phyloP scores from a whole-genome alignment of 1,140 invertebrate genomes.

The Drosophila aff. region DNA sequence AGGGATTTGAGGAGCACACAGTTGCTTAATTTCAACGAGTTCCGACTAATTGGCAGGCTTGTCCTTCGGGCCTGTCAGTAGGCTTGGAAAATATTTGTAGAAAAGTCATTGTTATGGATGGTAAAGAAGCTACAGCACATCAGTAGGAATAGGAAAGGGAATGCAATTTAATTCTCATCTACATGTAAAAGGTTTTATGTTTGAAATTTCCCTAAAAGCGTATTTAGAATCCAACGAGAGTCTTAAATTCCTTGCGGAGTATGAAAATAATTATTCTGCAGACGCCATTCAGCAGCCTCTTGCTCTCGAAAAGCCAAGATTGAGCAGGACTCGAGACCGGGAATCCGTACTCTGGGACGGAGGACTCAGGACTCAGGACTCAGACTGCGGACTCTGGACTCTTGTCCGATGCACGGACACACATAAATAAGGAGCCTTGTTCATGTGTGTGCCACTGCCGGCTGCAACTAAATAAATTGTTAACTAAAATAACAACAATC shows the following conservation, averaged over 20 bases:
- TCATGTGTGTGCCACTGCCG: slow-evolving; percentile 34
- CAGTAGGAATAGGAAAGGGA: background rate
- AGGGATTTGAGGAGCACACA: slow-evolving; percentile 5
- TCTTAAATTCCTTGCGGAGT: background rate
- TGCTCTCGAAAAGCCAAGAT: background rate
- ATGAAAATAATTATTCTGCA: slow-evolving; percentile 17
- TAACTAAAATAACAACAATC: slow-evolving; percentile 83
- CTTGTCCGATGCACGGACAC: slow-evolving; percentile 53
- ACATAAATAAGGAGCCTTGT: slow-evolving; percentile 60
- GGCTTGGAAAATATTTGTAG: background rate
- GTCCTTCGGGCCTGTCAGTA: slow-evolving; percentile 9
- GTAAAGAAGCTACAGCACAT: background rate
- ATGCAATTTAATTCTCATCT: background rate
- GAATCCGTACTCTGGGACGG: background rate
- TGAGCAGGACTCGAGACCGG: background rate
- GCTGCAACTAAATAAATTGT: slow-evolving; percentile 81
- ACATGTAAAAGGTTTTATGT: background rate
- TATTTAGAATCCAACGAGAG: background rate
- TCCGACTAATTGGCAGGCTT: slow-evolving; percentile 27
- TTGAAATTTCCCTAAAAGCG: background rate
- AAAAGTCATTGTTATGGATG: background rate
- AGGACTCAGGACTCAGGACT: slow-evolving; percentile 7
- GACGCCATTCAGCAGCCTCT: background rate
- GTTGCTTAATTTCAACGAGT: slow-evolving; percentile 26
- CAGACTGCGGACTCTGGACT: slow-evolving; percentile 1